Percentiles rank a stretch among this genome's conserved stretches.
These are phyloP conservation scores for Lagocephalus sceleratus DNA, from an alignment of 2,797 vertebrate genomes.

Conservation along the genomic window DNA sequence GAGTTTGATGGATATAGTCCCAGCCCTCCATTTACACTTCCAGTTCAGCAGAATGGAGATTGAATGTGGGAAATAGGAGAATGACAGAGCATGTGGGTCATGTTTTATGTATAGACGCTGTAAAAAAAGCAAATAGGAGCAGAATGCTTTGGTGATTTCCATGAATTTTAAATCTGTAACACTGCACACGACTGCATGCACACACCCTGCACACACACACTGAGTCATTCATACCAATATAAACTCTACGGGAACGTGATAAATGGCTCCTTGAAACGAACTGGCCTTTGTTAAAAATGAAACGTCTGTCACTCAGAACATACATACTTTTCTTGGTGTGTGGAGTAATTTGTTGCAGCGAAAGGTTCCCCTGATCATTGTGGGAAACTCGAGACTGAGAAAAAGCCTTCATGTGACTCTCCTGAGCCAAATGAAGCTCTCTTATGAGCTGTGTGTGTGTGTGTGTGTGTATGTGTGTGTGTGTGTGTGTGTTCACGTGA, in stretches of 20 bases:
- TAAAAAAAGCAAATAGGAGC: conserved; percentile 62
- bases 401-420: conserved; percentile 25
- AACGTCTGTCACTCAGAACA: conserved; percentile 11
- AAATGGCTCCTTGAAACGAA: conserved; percentile 35
- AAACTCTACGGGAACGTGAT: conserved; percentile 20
- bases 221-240: conserved; percentile 17
- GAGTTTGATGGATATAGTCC: conserved; percentile 22
- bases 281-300: conserved; percentile 38
- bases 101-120: conserved; percentile 64
- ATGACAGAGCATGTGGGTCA: conserved; percentile 24
- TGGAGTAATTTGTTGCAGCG: conserved; percentile 30
- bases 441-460: conserved; percentile 13
- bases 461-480: conserved; percentile 15
- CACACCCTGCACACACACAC: neutral
- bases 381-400: conserved; percentile 25
- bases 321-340: conserved; percentile 14
- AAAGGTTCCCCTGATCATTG: conserved; percentile 44
- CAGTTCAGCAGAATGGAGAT: conserved; percentile 33
- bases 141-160: conserved; percentile 54
- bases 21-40: conserved; percentile 13
- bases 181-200: conserved; percentile 4
- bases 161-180: conserved; percentile 67
- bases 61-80: conserved; percentile 33
- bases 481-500: conserved; percentile 19
- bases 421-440: conserved; percentile 36